Conservation (phyloP, 92 coral and sea anemone species). For the Heliopora coerulea region DNA sequence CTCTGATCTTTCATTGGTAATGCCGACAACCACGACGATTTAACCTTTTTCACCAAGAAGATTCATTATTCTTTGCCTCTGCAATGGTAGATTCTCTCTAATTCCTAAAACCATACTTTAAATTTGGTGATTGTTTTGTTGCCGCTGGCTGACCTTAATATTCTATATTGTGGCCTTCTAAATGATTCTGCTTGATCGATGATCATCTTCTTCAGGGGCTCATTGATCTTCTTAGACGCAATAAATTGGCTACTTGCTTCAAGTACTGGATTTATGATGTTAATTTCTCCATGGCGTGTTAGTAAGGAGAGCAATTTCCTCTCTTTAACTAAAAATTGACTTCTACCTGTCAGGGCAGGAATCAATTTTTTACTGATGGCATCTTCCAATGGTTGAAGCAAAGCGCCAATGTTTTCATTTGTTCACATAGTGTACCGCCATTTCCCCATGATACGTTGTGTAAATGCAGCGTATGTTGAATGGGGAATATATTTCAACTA, state of each 20-base stretch:
- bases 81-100: constrained; percentile 4
- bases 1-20: constrained; percentile 8
- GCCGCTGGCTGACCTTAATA: neutral
- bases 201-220: constrained; percentile 9
- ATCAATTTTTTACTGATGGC: neutral
- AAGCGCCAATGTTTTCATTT: neutral
- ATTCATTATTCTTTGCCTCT: constrained; percentile 19
- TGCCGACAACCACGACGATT: constrained; percentile 11
- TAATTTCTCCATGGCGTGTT: constrained; percentile 10
- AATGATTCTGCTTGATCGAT: constrained; percentile 1
- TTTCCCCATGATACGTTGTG: neutral
- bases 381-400: constrained; percentile 5
- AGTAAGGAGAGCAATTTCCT: constrained; percentile 13
- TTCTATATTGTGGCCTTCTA: neutral
- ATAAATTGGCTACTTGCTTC: constrained; percentile 5
- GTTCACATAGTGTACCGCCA: constrained; percentile 3
- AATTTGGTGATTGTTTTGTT: neutral
- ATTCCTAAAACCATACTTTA: neutral
- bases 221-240: constrained; percentile 16
- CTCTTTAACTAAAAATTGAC: constrained; percentile 5
- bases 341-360: neutral
- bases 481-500: constrained; percentile 14
- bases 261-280: constrained; percentile 1
- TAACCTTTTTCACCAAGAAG: constrained; percentile 11
- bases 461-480: constrained; percentile 9